Percentiles rank a stretch among this genome's conserved stretches.
These are phyloP conservation scores for Asobara japonica DNA, from an alignment of 1,140 invertebrate genomes.

Conservation along the genomic window DNA sequence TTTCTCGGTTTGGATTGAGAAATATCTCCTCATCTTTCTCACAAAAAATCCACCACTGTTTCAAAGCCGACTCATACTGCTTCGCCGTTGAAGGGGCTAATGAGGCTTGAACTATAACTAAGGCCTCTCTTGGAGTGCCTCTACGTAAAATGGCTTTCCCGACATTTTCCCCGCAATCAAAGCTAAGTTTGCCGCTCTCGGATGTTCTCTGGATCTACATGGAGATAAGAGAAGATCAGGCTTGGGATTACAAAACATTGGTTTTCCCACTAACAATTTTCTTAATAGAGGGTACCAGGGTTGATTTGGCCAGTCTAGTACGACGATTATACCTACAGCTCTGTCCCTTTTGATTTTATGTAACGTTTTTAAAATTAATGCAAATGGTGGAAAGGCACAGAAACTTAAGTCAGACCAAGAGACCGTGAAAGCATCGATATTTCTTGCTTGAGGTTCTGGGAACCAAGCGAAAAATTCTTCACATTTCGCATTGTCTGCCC, in stretches of 20 bases:
- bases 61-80: slow-evolving; percentile 27
- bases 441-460: background rate
- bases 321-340: background rate
- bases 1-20: background rate
- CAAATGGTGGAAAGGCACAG: slow-evolving; percentile 19
- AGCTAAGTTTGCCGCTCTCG: background rate
- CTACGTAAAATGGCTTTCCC: background rate
- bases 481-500: background rate
- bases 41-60: slow-evolving; percentile 16
- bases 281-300: slow-evolving; percentile 10
- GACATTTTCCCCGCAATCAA: slow-evolving; percentile 17
- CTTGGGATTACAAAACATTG: background rate
- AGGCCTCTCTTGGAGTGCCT: background rate
- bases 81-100: slow-evolving; percentile 8
- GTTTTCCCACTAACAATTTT: background rate
- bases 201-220: background rate
- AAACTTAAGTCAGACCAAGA: background rate
- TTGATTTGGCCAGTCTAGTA: slow-evolving; percentile 11
- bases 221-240: slow-evolving; percentile 1
- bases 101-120: slow-evolving; percentile 12
- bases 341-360: background rate
- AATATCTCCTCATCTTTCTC: background rate
- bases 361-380: background rate
- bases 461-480: slow-evolving; percentile 6
- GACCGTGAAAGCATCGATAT: slow-evolving; percentile 18